These are phyloP conservation scores for Lophotriccus pileatus DNA, from an alignment of 2,797 vertebrate species.

Conservation along the genomic window DNA sequence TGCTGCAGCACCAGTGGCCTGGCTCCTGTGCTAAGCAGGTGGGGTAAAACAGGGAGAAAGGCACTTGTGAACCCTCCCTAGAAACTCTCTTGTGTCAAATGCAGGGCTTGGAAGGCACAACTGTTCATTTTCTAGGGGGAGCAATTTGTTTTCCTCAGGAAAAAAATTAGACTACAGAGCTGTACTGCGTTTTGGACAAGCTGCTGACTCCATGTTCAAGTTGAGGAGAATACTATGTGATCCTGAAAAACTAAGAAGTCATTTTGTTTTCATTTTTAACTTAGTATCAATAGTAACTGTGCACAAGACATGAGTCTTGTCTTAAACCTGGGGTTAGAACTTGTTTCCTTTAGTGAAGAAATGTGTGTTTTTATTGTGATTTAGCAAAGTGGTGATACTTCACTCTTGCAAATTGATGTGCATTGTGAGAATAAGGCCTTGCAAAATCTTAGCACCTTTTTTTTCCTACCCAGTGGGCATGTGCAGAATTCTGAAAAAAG, in stretches of 20 bases:
- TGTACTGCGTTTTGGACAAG: neutral
- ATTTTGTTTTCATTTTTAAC: neutral
- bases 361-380: neutral
- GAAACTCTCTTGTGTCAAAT: neutral
- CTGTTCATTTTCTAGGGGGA: neutral
- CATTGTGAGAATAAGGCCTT: neutral
- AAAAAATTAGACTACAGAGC: neutral
- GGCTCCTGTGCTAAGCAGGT: neutral
- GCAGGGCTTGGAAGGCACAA: neutral
- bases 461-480: neutral
- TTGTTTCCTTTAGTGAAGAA: neutral
- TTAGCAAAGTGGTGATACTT: neutral
- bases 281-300: neutral
- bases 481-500: neutral
- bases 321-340: neutral
- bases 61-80: neutral
- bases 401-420: fast-evolving
- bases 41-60: neutral
- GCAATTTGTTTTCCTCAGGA: neutral
- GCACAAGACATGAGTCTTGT: neutral
- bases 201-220: neutral
- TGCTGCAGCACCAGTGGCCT: neutral
- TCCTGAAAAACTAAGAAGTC: neutral
- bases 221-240: neutral
- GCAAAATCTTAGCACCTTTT: neutral